These are phyloP conservation scores for Brachionichthys hirsutus DNA, from an alignment of 2,113 vertebrate genomes.

Conservation along the genomic window DNA sequence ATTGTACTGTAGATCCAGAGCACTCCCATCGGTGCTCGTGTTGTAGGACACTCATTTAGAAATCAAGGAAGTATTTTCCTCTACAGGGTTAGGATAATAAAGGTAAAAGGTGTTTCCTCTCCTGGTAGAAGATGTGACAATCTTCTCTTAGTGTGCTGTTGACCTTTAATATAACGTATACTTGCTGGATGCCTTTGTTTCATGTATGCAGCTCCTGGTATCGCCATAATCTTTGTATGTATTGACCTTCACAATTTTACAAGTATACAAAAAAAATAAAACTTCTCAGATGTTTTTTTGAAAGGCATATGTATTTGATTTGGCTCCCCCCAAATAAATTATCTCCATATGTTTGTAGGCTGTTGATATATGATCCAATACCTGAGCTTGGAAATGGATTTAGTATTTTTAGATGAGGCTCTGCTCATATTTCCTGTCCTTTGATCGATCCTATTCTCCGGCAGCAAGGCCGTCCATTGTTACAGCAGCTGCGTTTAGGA, in stretches of 20 bases:
- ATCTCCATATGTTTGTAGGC: conserved; percentile 7
- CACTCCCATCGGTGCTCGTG: conserved; percentile 1
- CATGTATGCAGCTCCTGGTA: conserved; percentile 18
- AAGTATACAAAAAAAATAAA: not conserved
- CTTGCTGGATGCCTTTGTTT: conserved; percentile 15
- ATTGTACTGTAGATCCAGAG: conserved; percentile 17
- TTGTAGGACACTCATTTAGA: conserved; percentile 10
- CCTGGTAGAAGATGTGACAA: conserved; percentile 1
- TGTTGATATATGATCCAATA: conserved; percentile 49
- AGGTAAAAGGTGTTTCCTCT: conserved; percentile 24
- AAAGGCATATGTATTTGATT: conserved; percentile 5
- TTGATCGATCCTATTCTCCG: conserved; percentile 52
- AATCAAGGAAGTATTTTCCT: conserved; percentile 14
- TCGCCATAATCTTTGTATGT: conserved; percentile 17
- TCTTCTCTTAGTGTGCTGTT: not conserved
- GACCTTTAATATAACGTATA: no score
- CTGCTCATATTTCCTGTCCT: conserved; percentile 39
- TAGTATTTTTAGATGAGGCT: conserved; percentile 59
- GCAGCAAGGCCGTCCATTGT: conserved; percentile 40
- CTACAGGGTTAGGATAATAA: conserved; percentile 16
- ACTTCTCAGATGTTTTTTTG: conserved; percentile 7
- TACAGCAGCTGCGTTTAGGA: conserved; percentile 42
- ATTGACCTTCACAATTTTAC: not conserved
- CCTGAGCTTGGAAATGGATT: conserved; percentile 50
- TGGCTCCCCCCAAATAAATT: not conserved